A percentile compares a stretch with the other conserved stretches of the same genome.
phyloP scores from a whole-genome alignment of 1,140 invertebrate genomes.

The Zaprionus ghesquierei region DNA sequence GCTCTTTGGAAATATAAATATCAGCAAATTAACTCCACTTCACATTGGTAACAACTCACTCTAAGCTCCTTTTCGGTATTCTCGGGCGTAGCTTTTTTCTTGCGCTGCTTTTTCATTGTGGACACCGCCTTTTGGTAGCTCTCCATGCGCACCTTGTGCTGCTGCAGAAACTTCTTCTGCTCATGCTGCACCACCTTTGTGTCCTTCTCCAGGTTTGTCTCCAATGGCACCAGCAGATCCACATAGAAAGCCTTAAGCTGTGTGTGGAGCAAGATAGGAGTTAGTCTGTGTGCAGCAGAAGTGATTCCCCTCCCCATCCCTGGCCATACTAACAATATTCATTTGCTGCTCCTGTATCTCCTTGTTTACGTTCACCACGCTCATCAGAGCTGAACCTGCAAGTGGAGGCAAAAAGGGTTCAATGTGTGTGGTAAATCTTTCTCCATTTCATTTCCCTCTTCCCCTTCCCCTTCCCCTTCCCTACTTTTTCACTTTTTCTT shows the following conservation, averaged over 20 bases:
- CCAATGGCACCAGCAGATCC: conserved; percentile 93
- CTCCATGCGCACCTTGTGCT: conserved; percentile 93
- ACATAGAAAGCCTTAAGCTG: conserved; percentile 97
- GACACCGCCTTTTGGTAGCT: conserved; percentile 94
- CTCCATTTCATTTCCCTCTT: neutral
- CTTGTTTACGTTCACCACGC: conserved; percentile 95
- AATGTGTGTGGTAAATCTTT: neutral
- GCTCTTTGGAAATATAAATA: conserved; percentile 84
- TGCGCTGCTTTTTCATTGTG: conserved; percentile 93
- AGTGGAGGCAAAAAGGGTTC: neutral
- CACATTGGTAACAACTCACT: conserved; percentile 82
- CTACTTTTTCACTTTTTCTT: neutral
- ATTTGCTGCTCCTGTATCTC: conserved; percentile 96
- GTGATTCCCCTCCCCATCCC: neutral
- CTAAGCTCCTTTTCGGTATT: conserved; percentile 95
- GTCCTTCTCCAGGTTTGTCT: conserved; percentile 96
- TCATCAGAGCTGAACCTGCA: conserved; percentile 93
- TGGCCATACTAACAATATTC: conserved; percentile 96
- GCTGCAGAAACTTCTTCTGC: conserved; percentile 94
- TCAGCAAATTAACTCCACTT: neutral
- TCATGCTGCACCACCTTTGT: conserved; percentile 96
- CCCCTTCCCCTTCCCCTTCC: neutral
- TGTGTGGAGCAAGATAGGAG: conserved; percentile 75
- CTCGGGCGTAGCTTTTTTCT: conserved; percentile 91
- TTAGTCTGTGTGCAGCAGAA: neutral